phyloP scores from a whole-genome alignment of 2,888 invertebrate species.

The Eupithecia insigniata region DNA sequence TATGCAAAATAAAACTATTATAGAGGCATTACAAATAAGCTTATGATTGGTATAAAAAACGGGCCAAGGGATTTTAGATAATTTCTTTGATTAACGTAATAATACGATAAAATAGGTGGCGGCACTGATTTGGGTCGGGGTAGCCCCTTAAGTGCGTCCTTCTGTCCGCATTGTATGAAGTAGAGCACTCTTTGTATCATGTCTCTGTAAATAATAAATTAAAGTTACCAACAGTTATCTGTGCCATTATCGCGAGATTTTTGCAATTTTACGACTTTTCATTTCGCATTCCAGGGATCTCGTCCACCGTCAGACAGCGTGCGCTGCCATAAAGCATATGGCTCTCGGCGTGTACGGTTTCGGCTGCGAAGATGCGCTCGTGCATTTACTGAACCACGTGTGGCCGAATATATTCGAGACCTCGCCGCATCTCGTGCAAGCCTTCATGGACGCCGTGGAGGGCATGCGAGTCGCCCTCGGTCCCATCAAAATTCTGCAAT shows the following conservation, averaged over 20 bases:
- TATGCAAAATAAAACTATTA: too few relatives aligned
- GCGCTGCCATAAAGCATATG: constrained; percentile 99
- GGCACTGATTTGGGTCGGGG: too few relatives aligned
- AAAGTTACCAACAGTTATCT: not conserved
- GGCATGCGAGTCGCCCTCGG: constrained; percentile 98
- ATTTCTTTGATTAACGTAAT: too few relatives aligned
- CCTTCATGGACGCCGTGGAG: constrained; percentile 99
- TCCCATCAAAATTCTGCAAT: constrained; percentile 97
- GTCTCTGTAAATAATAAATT: not conserved
- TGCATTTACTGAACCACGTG: constrained; percentile 98
- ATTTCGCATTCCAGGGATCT: constrained; percentile 88
- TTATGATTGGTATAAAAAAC: too few relatives aligned
- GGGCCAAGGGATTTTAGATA: too few relatives aligned
- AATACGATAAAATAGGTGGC: too few relatives aligned
- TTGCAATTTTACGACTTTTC: not conserved
- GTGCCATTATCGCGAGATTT: not conserved
- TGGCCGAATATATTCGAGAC: constrained; percentile 99
- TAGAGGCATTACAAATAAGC: too few relatives aligned
- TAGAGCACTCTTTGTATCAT: not conserved
- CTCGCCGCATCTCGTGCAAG: constrained; percentile 99
- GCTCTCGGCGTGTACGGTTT: constrained; percentile 99
- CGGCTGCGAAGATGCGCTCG: constrained; percentile 98
- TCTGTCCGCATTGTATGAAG: not conserved
- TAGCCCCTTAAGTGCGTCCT: too few relatives aligned
- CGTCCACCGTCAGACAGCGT: constrained; percentile 99